Evolutionary conservation across 2,888 invertebrate genomes (phyloP).

Genomic region (Adineta ricciae): DNA sequence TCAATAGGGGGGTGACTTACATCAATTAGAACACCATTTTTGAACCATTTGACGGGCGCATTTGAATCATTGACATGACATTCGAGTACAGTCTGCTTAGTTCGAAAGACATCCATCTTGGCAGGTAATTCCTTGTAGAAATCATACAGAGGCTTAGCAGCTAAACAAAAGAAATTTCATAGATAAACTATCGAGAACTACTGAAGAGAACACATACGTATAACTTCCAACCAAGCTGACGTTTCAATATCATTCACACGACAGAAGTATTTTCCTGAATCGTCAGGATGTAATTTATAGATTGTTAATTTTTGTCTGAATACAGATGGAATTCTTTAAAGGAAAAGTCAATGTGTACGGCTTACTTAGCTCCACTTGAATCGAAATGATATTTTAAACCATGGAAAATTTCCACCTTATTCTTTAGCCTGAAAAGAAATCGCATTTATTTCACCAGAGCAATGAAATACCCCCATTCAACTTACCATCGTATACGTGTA

Average conservation of each 20-base stretch:
- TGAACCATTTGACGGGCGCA: slow-evolving; percentile 77
- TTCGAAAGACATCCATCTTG: slow-evolving; percentile 74
- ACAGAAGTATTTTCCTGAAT: slow-evolving; percentile 87
- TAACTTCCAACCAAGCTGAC: slow-evolving; percentile 83
- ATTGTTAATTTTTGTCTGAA: slow-evolving; percentile 67
- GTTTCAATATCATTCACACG: slow-evolving; percentile 81
- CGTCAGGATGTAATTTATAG: slow-evolving; percentile 80
- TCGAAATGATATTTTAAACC: slow-evolving; percentile 92
- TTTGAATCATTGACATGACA: slow-evolving; percentile 85
- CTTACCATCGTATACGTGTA: slow-evolving; percentile 49
- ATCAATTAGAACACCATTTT: slow-evolving; percentile 78
- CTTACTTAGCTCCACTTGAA: slow-evolving; percentile 71
- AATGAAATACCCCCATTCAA: not conserved
- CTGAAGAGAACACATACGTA: slow-evolving; percentile 55
- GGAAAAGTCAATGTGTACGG: not conserved
- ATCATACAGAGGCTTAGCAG: slow-evolving; percentile 82
- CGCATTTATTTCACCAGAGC: not conserved
- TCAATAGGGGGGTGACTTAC: no score
- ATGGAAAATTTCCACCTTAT: slow-evolving; percentile 75
- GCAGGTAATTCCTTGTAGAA: slow-evolving; percentile 83
- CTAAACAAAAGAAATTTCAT: slow-evolving; percentile 51
- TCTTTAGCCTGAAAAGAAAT: slow-evolving; percentile 49
- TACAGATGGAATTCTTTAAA: not conserved
- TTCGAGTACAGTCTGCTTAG: slow-evolving; percentile 78
- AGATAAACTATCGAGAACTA: no score